phyloP scores from a whole-genome alignment of 2,113 vertebrate species.

The Crotophaga sulcirostris region DNA sequence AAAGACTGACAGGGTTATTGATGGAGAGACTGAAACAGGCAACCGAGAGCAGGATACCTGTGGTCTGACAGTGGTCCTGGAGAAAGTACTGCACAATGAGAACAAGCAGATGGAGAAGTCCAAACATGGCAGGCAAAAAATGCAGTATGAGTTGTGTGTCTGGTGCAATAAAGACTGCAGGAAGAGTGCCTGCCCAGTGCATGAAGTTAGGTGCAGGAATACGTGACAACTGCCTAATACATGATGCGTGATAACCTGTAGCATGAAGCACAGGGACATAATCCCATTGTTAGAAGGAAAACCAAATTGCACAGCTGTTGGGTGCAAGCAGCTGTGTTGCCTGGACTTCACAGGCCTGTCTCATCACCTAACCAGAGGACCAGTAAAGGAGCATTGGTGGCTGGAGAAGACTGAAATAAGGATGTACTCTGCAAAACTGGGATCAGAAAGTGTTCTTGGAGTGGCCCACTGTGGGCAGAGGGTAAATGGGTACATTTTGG shows the following conservation, averaged over 20 bases:
- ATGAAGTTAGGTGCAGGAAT: not conserved
- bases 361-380: not conserved
- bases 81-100: not conserved
- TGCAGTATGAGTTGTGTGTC: too few relatives aligned
- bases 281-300: not conserved
- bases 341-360: not conserved
- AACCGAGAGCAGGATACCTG: not conserved
- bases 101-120: not conserved
- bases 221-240: not conserved
- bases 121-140: not conserved
- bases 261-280: not conserved
- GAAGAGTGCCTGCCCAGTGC: fast-evolving
- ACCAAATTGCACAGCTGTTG: not conserved
- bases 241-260: not conserved
- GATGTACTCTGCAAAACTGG: not conserved
- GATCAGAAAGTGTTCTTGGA: not conserved
- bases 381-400: not conserved
- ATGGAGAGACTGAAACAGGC: not conserved
- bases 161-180: not conserved
- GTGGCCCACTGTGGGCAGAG: not conserved
- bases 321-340: not conserved
- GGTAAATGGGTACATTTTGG: not conserved
- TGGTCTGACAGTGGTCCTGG: not conserved
- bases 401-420: not conserved
- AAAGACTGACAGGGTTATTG: not conserved